A percentile compares a stretch with the other conserved stretches of the same genome.
phyloP scores from a whole-genome alignment of 1,140 invertebrate species.

The Copidosoma floridanum region DNA sequence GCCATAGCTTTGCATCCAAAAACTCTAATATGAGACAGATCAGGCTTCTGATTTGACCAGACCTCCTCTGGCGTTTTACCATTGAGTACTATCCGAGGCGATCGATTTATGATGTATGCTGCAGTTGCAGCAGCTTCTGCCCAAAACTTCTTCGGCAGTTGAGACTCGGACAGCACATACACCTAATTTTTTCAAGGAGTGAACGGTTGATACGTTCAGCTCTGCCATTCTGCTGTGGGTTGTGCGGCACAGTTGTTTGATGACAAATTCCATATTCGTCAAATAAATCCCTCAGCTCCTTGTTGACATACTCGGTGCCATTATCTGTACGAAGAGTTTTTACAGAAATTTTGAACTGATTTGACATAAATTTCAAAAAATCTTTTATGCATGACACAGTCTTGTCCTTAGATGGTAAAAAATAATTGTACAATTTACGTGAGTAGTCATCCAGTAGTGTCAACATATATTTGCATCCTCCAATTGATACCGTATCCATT shows the following conservation, averaged over 20 bases:
- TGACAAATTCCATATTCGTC: conserved; percentile 21
- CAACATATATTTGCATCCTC: conserved; percentile 38
- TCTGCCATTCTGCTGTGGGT: conserved; percentile 14
- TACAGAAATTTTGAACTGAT: conserved; percentile 3
- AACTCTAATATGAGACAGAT: neutral
- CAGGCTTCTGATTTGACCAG: neutral
- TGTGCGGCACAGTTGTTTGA: conserved; percentile 8
- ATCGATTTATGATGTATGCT: neutral
- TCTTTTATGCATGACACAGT: conserved; percentile 34
- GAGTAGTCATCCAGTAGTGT: conserved; percentile 43
- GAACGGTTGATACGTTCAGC: neutral
- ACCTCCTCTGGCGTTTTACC: neutral
- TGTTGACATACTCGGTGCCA: conserved; percentile 14
- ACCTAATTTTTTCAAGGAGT: neutral
- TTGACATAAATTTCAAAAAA: neutral
- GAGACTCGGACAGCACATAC: neutral
- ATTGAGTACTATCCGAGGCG: neutral
- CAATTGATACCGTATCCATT: conserved; percentile 30
- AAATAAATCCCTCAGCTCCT: conserved; percentile 8
- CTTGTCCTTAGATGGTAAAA: conserved; percentile 42
- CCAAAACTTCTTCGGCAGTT: neutral
- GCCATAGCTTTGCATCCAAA: neutral
- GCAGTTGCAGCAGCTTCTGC: neutral
- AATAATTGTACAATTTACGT: conserved; percentile 38
- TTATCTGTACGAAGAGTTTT: conserved; percentile 9